These are phyloP conservation scores for Ursus arctos DNA, from an alignment of 2,113 vertebrate species.

Conservation along the genomic window DNA sequence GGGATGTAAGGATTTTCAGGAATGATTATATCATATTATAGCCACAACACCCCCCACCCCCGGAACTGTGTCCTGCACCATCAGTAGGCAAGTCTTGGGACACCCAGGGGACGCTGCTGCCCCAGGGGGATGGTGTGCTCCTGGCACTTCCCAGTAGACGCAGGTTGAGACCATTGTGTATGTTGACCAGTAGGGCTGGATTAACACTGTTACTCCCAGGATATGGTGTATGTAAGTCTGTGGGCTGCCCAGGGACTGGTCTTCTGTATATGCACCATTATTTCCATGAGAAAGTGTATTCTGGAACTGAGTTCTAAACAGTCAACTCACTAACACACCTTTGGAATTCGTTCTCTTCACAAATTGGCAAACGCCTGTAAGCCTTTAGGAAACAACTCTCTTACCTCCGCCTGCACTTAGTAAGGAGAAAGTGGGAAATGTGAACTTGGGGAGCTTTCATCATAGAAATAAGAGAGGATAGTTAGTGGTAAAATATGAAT, in stretches of 20 bases:
- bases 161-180: background rate
- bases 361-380: background rate
- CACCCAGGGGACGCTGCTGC: background rate
- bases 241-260: background rate
- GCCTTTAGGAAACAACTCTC: background rate
- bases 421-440: background rate
- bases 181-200: too few relatives aligned
- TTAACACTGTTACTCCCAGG: background rate
- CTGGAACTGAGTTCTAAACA: background rate
- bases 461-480: background rate
- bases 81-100: background rate
- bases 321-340: background rate
- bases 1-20: constrained; percentile 8
- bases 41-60: background rate
- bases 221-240: background rate
- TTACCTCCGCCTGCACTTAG: background rate
- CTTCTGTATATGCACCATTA: fast-evolving
- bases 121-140: background rate
- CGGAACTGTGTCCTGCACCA: background rate
- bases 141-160: background rate
- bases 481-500: background rate
- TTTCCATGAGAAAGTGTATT: background rate
- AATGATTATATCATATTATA: background rate
- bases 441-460: background rate
- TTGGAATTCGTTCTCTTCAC: background rate